These are phyloP conservation scores for Tanypteryx hageni DNA, from an alignment of 2,888 invertebrate species.

Conservation along the genomic window DNA sequence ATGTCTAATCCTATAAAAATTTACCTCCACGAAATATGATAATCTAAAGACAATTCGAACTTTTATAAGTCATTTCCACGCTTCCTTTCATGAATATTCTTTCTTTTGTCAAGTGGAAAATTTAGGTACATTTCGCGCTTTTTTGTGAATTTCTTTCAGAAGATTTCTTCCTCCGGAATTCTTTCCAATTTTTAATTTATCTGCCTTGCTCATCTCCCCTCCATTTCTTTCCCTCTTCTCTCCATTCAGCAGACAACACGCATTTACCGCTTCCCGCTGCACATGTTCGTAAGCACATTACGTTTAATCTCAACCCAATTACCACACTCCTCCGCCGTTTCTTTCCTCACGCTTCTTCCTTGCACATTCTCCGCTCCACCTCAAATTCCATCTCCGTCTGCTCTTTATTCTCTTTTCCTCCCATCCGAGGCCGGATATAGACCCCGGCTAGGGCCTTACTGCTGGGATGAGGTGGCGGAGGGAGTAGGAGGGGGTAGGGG, in stretches of 20 bases:
- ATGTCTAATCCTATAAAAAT: no score
- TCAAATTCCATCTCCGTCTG: background rate
- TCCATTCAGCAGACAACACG: background rate
- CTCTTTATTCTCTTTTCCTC: background rate
- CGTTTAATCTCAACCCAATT: background rate
- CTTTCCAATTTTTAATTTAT: no score
- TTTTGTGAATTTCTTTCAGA: no score
- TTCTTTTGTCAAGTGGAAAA: no score
- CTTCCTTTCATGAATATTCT: no score
- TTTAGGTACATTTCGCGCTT: no score
- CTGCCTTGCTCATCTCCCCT: no score
- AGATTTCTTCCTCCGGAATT: no score
- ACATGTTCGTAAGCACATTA: background rate
- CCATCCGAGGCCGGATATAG: conserved; percentile 50
- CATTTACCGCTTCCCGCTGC: no score
- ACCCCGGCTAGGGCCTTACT: conserved; percentile 55
- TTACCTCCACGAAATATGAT: no score
- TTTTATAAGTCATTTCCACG: no score
- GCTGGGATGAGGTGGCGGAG: background rate
- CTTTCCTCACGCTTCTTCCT: background rate
- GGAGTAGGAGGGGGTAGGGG: background rate
- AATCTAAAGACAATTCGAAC: no score
- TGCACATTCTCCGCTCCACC: background rate
- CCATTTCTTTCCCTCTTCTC: background rate
- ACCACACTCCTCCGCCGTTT: background rate